A percentile compares a stretch with the other conserved stretches of the same genome.
Conservation (phyloP, 2,888 invertebrate species). For the Leptinotarsa haldemani region DNA sequence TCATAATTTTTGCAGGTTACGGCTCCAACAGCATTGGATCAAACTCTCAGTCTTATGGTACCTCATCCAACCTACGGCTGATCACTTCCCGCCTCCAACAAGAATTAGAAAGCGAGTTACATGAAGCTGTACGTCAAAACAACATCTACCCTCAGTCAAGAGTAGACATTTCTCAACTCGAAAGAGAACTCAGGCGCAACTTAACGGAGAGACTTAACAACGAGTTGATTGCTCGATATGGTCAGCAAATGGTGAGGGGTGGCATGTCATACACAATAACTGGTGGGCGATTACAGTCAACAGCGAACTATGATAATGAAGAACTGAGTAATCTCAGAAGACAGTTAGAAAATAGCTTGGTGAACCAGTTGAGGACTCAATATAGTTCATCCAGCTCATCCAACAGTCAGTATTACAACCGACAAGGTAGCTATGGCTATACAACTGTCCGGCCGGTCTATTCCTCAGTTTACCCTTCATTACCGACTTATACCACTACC, state of each 20-base stretch:
- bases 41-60: slow-evolving; percentile 39
- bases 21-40: slow-evolving; percentile 30
- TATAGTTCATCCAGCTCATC: slow-evolving; percentile 35
- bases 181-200: slow-evolving; percentile 60
- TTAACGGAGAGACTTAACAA: slow-evolving; percentile 58
- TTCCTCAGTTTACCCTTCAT: slow-evolving; percentile 27
- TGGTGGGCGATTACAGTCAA: slow-evolving; percentile 52
- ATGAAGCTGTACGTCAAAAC: slow-evolving; percentile 51
- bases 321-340: slow-evolving; percentile 57
- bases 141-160: slow-evolving; percentile 46
- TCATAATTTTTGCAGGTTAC: slow-evolving; percentile 6
- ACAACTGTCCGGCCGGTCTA: slow-evolving; percentile 40
- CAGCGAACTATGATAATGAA: slow-evolving; percentile 58
- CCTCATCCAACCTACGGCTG: slow-evolving; percentile 46
- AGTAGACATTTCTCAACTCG: slow-evolving; percentile 53
- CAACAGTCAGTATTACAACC: slow-evolving; percentile 31
- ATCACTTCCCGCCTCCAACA: slow-evolving; percentile 56
- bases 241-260: slow-evolving; percentile 52
- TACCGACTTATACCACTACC: slow-evolving; percentile 20
- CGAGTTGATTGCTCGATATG: slow-evolving; percentile 53
- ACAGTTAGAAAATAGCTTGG: slow-evolving; percentile 56
- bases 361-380: slow-evolving; percentile 53
- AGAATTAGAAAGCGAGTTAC: slow-evolving; percentile 57
- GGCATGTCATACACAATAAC: slow-evolving; percentile 56
- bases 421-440: slow-evolving; percentile 35